These are phyloP conservation scores for Pseudonaja textilis DNA, from an alignment of 2,113 vertebrate genomes.

Conservation along the genomic window DNA sequence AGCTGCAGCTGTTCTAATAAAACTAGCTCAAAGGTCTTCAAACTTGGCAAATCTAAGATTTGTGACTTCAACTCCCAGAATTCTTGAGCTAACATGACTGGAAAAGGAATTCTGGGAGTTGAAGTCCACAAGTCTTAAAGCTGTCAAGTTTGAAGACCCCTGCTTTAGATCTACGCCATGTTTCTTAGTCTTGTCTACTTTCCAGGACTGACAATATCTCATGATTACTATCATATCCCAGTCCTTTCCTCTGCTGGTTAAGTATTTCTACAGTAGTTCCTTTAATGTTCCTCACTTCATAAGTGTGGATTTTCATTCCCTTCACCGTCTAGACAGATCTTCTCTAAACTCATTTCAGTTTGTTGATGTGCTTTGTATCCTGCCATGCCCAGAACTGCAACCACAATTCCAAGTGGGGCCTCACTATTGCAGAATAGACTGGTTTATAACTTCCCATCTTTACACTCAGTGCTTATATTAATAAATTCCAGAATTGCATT, in stretches of 20 bases:
- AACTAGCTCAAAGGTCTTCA: background rate
- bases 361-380: background rate
- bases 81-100: no score
- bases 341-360: background rate
- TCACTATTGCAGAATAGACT: background rate
- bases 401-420: background rate
- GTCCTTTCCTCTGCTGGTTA: background rate
- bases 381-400: background rate
- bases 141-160: no score
- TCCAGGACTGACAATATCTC: background rate
- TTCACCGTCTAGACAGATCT: background rate
- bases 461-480: background rate
- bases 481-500: background rate
- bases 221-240: no score
- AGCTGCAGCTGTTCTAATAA: background rate
- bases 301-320: background rate
- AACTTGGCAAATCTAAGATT: no score
- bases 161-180: background rate
- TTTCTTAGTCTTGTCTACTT: background rate
- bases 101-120: no score
- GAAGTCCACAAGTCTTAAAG: no score
- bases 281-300: background rate
- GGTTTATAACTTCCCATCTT: background rate
- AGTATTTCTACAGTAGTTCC: background rate
- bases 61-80: no score